phyloP scores from a whole-genome alignment of 2,888 invertebrate species.

The Hemicrepidius hirtus region DNA sequence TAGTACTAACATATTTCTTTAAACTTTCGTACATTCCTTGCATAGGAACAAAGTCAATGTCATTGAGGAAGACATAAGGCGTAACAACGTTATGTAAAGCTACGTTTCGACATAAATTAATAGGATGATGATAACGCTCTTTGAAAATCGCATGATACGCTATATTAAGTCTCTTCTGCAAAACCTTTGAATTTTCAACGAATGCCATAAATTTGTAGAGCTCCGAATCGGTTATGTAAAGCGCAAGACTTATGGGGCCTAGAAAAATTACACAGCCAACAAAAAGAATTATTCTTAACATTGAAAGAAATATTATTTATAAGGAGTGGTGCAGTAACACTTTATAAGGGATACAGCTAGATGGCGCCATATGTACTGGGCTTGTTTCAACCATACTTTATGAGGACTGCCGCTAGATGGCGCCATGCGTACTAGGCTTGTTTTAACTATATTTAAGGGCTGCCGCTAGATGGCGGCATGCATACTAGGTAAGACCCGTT shows the following conservation, averaged over 20 bases:
- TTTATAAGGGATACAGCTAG: no score
- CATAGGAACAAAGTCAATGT: conserved; percentile 94
- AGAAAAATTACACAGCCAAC: no score
- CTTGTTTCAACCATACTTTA: no score
- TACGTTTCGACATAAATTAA: conserved; percentile 91
- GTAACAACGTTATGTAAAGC: conserved; percentile 87
- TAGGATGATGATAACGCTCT: conserved; percentile 93
- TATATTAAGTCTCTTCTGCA: conserved; percentile 85
- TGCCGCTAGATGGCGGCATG: no score
- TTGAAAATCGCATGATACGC: conserved; percentile 93
- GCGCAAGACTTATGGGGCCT: conserved; percentile 90
- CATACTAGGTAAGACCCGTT: no score
- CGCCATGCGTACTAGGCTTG: no score
- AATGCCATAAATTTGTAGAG: conserved; percentile 86
- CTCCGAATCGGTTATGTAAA: conserved; percentile 93
- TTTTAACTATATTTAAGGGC: no score
- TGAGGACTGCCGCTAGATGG: no score
- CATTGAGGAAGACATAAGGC: conserved; percentile 89
- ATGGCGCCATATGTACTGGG: no score
- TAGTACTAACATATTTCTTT: conserved; percentile 72
- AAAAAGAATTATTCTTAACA: no score
- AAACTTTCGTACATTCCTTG: conserved; percentile 84
- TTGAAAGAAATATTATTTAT: no score
- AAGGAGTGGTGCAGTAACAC: no score
- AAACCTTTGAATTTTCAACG: conserved; percentile 82